Evolutionary conservation across 30 jellyfish, hydroid and myxozoan genomes (phyloP), one percentile per base, ranked within the genome.

Genomic region (Phacellophora camtschatica): DNA sequence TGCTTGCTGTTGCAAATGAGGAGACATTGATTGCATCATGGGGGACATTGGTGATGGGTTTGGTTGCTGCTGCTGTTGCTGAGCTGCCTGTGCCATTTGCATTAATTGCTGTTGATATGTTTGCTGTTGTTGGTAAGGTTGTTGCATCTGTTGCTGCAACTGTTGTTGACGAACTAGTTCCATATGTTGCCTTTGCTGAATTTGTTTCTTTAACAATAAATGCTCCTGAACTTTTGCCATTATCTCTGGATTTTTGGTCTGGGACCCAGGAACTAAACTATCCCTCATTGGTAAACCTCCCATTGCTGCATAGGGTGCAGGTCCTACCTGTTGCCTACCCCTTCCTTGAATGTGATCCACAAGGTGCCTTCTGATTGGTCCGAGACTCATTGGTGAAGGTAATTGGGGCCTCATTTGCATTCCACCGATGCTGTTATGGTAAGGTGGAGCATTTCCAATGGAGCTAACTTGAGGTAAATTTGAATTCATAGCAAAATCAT

Each of bases 11-110:
- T 69, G 95, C 64, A 83, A 32, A 50, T 70, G 84, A 8, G 95
- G 87, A 22, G 95, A 83, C 81, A 83, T 22, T 15, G 95, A 58
- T 39, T 69, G 95, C 77, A 86, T 64, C 74, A 62, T 74, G 6
- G 96, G 95, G 29, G 90, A 79, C 75, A 79, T 79, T 4, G 90
- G 95, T 69, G 95, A 71, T 2, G 84, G 86, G 35, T 82, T 81
- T 9, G 59, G 95, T n/a, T 57, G 82, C 53, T 70, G 87, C 20
- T 83, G 95, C 37, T 83, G 95, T 37, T 82, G 94, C 34, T 75
- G 88, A 50, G 95, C 95, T 10, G 85, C 88, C 35, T 75, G 88
- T 6, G 85, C 85, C 85, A 68, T 75, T 32, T 68, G 85, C 54
- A 83, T 68, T 67, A 68, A 67, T 67, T 83, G 95, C 54, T 83